Base-by-base conservation (phyloP, 2,888 invertebrate genomes). In the Chrysina gloriosa region DNA sequence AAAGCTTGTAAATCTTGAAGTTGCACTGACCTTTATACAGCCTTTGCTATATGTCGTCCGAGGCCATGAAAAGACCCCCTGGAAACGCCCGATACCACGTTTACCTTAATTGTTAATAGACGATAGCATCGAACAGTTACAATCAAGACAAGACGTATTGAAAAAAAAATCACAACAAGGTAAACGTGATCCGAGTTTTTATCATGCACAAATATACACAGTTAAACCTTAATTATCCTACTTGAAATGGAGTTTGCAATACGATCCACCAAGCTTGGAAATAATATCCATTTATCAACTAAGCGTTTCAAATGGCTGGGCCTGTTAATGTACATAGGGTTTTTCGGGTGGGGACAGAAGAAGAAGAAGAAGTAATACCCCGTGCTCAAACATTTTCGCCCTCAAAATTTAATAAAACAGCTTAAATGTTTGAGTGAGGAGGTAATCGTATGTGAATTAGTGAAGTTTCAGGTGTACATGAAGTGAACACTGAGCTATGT, bases 31-130 rank as follows among this genome's bases (percentile, higher is more conserved):
- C 83, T 83, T 80, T 70, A 72, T 79, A 81, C 81, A 82, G 83
- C 83, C 81, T 80, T 83, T 80, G 82, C 82, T 81, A 82, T 81
- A 77, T 79, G 83, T 77, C 74, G 83, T 79, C 81, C 81, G 77
- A 80, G 79, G 81, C 79, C 81, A 73, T 71, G 77, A 72, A 19
- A 66, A 73, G 77, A 77, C 77, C 76, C 75, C 72, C 74, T 77
- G 76, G 23, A 78, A 77, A 76, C 75, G 69, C 74, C 74, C 73
- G 67, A 73, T 75, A n/a, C 76, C 76, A 73, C 72, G 70, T 64
- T 72, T 73, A 74, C 69, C 67, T 71, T 70, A 71, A 67, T 39
- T 58, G 6, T 7, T 29, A 9, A 9, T 21, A 19, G 6, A 19
- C n/a, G 23, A 54, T 9, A 36, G 11, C 21, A 16, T 19, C 16